phyloP scores from a whole-genome alignment of 2,888 invertebrate species.

The Caenorhabditis wallacei region DNA sequence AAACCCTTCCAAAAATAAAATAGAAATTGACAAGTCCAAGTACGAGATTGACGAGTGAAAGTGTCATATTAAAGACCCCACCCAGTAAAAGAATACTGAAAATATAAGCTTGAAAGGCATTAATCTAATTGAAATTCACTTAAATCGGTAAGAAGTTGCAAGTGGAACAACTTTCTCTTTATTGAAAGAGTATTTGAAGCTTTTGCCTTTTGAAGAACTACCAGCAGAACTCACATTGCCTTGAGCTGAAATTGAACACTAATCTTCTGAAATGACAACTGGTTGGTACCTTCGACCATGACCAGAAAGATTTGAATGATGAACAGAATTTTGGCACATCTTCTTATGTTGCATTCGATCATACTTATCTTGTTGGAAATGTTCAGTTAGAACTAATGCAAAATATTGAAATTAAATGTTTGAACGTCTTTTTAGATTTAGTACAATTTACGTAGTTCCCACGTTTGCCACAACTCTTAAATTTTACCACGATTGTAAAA shows the following conservation, averaged over 20 bases:
- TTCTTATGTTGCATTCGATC: constrained; percentile 49
- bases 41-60: constrained; percentile 42
- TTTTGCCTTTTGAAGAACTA: not conserved
- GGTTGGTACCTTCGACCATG: not conserved
- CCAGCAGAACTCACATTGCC: not conserved
- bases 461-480: too few relatives aligned
- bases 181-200: not conserved
- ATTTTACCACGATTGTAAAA: too few relatives aligned
- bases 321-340: constrained; percentile 29
- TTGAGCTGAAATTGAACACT: not conserved
- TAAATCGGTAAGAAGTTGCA: constrained; percentile 23
- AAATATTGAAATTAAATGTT: not conserved
- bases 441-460: not conserved
- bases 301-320: constrained; percentile 20
- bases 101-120: not conserved
- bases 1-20: constrained; percentile 46
- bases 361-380: constrained; percentile 26
- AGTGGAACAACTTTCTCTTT: constrained; percentile 4
- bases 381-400: constrained; percentile 1
- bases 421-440: not conserved
- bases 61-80: constrained; percentile 32
- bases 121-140: constrained; percentile 9
- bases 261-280: not conserved
- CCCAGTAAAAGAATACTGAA: constrained; percentile 24
- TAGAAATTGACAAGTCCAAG: constrained; percentile 47